Evolutionary conservation across 2,888 invertebrate genomes (phyloP).

Genomic region (Drosophila formosana): DNA sequence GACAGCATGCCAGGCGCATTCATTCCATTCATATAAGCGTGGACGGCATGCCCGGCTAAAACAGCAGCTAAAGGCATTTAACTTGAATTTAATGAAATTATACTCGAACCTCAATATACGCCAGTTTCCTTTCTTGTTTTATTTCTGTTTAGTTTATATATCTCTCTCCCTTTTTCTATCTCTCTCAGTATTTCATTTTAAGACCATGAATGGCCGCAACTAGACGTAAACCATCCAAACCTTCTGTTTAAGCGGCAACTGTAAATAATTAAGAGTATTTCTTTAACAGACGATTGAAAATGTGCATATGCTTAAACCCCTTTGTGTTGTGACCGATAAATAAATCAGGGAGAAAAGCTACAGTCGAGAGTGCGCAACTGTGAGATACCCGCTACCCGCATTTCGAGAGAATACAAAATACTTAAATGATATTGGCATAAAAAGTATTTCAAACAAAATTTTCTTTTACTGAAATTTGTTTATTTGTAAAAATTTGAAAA

Average conservation of each 20-base stretch:
- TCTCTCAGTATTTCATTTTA: conserved; percentile 14
- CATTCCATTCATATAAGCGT: conserved; percentile 7
- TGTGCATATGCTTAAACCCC: no score
- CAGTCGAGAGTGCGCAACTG: no score
- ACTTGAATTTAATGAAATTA: conserved; percentile 76
- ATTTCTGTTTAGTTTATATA: neutral
- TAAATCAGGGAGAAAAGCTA: no score
- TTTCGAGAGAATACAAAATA: no score
- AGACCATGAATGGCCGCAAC: conserved; percentile 7
- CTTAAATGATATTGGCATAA: no score
- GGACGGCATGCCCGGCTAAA: conserved; percentile 25
- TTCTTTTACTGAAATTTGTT: no score
- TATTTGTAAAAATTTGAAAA: no score
- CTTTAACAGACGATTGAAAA: no score
- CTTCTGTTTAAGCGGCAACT: conserved; percentile 8
- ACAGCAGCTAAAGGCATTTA: conserved; percentile 70
- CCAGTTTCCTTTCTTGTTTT: conserved; percentile 49
- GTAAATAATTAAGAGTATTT: no score
- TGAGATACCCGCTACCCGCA: no score
- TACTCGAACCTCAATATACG: conserved; percentile 51
- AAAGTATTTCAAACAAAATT: no score
- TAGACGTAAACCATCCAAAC: conserved; percentile 16
- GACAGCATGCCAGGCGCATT: conserved; percentile 5
- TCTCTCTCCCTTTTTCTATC: neutral
- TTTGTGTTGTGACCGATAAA: no score